These are phyloP conservation scores for Phasianus colchicus DNA, from an alignment of 2,113 vertebrate genomes.

Conservation along the genomic window DNA sequence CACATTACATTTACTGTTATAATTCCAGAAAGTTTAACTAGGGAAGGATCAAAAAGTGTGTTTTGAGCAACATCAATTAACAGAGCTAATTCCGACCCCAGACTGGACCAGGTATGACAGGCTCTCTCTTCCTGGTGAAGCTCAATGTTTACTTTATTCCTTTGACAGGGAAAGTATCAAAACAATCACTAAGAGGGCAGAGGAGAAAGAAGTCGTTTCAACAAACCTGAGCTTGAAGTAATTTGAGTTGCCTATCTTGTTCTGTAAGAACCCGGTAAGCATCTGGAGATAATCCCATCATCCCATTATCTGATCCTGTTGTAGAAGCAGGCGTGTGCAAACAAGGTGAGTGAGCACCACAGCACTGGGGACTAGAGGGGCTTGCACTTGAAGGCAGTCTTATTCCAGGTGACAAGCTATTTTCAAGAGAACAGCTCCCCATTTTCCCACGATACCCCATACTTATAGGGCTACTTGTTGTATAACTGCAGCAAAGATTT, in stretches of 20 bases:
- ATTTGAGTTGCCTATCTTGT: conserved; percentile 91
- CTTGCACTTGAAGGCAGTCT: conserved; percentile 24
- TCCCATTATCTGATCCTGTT: conserved; percentile 64
- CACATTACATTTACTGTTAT: background rate
- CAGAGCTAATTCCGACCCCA: background rate
- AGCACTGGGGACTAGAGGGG: conserved; percentile 60
- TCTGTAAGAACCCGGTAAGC: conserved; percentile 88
- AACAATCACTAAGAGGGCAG: conserved; percentile 5
- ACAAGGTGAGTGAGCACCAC: conserved; percentile 59
- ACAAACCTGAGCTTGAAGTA: conserved; percentile 93
- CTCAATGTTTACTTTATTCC: background rate
- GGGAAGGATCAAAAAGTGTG: background rate
- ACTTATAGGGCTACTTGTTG: conserved; percentile 64
- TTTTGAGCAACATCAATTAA: background rate
- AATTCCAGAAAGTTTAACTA: too few species aligned
- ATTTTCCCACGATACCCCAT: conserved; percentile 47
- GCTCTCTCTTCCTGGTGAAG: background rate
- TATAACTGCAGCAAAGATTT: conserved; percentile 68
- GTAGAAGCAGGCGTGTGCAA: conserved; percentile 32
- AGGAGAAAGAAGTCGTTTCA: background rate
- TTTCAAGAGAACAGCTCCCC: conserved; percentile 32
- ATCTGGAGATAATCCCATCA: conserved; percentile 83
- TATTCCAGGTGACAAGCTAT: conserved; percentile 22
- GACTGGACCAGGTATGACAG: background rate
- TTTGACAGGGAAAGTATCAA: background rate